Percentiles rank a stretch among this genome's conserved stretches.
Evolutionary conservation across 1,140 invertebrate genomes (phyloP).

Genomic region (Drosophila kanapiae): DNA sequence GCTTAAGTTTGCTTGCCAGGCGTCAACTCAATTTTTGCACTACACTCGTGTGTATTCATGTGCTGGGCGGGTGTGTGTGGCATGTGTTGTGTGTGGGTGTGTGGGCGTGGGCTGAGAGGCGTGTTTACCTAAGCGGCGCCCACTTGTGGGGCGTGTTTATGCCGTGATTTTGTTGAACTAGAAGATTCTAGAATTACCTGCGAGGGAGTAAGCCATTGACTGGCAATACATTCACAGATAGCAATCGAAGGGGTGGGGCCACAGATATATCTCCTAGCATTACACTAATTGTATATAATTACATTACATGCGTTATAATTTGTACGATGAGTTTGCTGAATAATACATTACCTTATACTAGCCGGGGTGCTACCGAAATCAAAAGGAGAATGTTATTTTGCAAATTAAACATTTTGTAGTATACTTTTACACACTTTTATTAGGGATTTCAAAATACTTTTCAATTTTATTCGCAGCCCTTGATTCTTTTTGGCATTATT

Average conservation of each 20-base stretch:
- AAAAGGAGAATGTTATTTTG: no score
- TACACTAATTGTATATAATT: no score
- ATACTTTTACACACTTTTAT: no score
- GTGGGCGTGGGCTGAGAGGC: slow-evolving; percentile 27
- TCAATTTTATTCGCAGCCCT: no score
- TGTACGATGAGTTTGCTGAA: no score
- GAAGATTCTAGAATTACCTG: slow-evolving; percentile 16
- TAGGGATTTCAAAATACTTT: no score
- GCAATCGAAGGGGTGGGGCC: background rate
- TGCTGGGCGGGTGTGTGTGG: background rate
- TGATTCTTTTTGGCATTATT: no score
- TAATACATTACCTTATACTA: no score
- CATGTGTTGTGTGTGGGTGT: background rate
- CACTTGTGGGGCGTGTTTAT: slow-evolving; percentile 27
- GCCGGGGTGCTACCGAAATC: no score
- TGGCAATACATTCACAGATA: background rate
- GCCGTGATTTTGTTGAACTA: slow-evolving; percentile 36
- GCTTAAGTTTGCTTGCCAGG: slow-evolving; percentile 75
- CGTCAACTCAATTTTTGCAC: slow-evolving; percentile 74
- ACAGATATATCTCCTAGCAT: no score
- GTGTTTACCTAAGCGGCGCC: slow-evolving; percentile 58
- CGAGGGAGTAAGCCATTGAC: slow-evolving; percentile 3
- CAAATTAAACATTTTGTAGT: no score
- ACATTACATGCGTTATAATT: no score
- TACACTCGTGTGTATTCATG: background rate